Evolutionary conservation across 2,113 vertebrate species (phyloP), one percentile per base, ranked within the genome.

Genomic region (Tragelaphus strepsiceros): DNA sequence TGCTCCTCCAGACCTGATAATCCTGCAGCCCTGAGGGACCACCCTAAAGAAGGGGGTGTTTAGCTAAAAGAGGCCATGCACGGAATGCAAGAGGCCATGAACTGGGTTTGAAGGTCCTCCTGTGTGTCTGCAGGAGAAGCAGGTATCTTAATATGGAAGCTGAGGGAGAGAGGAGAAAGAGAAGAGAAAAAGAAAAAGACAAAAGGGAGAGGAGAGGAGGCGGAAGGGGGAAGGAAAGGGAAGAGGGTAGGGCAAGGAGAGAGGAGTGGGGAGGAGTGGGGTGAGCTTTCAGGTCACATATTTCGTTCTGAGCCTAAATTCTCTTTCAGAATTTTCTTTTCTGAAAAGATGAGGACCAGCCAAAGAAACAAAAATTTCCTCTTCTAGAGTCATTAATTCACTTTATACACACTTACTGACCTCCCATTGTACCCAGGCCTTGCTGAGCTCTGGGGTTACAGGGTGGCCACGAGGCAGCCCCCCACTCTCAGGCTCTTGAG

Each of bases 141-240:
- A 16, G 3, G 2, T 22, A 28, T 67, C 71, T 58, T 80, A 17
- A 3, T 21, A 12, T 13, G 1, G 43, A 84, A 35, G 9, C 58
- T 30, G 35, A 84, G 39, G 7, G 3, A 35, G 6, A n/a, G 12
- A 2, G 11, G 51, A 35, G 5, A 15, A 78, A 39, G 49, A 82
- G 80, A 51, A 24, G 13, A 64, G 64, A 28, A 32, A 11, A 49
- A 32, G 10, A 35, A 15, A 7, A 3, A 58, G 39, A 46, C 7
- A 10, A 15, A 35, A 21, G 43, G 11, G 28, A 32, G 28, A 10
- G 3, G 6, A 39, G 32, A 3, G 16, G 3, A 8, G 11, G 16
- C 2, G 2, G 21, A 62, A 21, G 22, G 2, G 12, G n/a, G 6
- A 1, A 21, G 49, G 5, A 13, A 7, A 6, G 6, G 4, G 1